Evolutionary conservation across 2,888 invertebrate species (phyloP), one percentile per base, ranked within the genome.

Genomic region (Agrilus biguttatus): DNA sequence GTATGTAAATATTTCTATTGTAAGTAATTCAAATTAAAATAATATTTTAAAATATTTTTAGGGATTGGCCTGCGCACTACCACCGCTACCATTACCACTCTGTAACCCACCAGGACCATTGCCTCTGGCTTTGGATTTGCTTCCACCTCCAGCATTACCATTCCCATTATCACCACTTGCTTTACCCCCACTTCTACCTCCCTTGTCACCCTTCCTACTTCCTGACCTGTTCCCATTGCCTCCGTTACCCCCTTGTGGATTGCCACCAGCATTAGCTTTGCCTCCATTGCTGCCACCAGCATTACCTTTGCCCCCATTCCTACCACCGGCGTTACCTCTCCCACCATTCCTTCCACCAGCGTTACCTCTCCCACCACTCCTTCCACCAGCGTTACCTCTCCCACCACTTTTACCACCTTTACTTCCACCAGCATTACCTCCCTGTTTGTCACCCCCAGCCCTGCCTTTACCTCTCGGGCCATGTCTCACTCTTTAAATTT

Each of bases 41-140:
- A 28, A 28, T 28, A 4, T 10, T 4, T n/a, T 38, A 41, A 36
- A 35, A 44, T 32, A 13, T n/a, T 17, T 41, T 41, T 38, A 41
- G 45, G n/a, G 38, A 45, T 23, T 17, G 17, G 2, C 38, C 8
- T 19, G 41, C 39, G 28, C 19, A 19, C 19, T 21, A 38, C 23
- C 12, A 40, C 23, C 36, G 2, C 12, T 36, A 38, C 38, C 38
- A 8, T 38, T 38, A 10, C 21, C 21, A 38, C 21, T 12, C 19
- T 38, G 14, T 19, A 8, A 7, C 14, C 21, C n/a, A 7, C 38
- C 21, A 19, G 8, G 2, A 6, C 19, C 38, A 12, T 21, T 21
- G 13, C 38, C 38, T 2, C n/a, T n/a, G 14, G 12, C n/a, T 21
- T 3, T n/a, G 21, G 8, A 21, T 12, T 7, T 38, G 19, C 14